Base-by-base conservation (phyloP, 1,140 invertebrate species). In the Lepidostoma basale region DNA sequence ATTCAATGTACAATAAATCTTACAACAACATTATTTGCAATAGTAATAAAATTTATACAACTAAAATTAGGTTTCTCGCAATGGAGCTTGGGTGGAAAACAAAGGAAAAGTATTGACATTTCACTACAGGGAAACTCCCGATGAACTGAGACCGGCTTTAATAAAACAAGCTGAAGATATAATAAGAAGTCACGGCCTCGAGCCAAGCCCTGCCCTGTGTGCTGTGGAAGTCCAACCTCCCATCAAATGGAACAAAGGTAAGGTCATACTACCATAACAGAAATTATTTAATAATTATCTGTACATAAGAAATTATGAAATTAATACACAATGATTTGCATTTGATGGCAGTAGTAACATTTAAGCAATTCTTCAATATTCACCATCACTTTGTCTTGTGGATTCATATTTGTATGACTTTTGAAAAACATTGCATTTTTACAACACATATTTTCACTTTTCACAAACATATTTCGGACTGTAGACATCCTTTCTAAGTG, bases 61-160 rank as follows among this genome's bases (percentile, higher is more conserved):
- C 16, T 44, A 8, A 44, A 40, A 20, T n/a, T 69, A 90, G 87
- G 84, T 94, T 9, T 93, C 92, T 74, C 87, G 84, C 67, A 90
- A 95, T 72, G 94, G 93, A 20, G 93, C 93, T 0, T 96, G 94
- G 93, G 92, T 96, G 1, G 94, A 96, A 76, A 93, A 94, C 76
- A 96, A 96, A 81, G 93, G 92, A 9, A 89, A 92, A 0, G 76
- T 94, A 1, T 80, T 96, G 18, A 95, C 94, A 1, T 95, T 92
- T 83, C 94, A 96, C 77, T 96, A 92, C 81, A 87, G 93, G 1
- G 92, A 95, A 79, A 91, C 91, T 0, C 92, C 91, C 1, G 74
- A 85, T 47, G 84, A 89, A 36, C 76, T 87, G 59, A 84, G 91
- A 44, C 78, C 85, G 0, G 81, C 84, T 5, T 84, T 94, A 78